Base-by-base conservation (phyloP, 2,113 vertebrate genomes). In the Cinclus mexicanus region DNA sequence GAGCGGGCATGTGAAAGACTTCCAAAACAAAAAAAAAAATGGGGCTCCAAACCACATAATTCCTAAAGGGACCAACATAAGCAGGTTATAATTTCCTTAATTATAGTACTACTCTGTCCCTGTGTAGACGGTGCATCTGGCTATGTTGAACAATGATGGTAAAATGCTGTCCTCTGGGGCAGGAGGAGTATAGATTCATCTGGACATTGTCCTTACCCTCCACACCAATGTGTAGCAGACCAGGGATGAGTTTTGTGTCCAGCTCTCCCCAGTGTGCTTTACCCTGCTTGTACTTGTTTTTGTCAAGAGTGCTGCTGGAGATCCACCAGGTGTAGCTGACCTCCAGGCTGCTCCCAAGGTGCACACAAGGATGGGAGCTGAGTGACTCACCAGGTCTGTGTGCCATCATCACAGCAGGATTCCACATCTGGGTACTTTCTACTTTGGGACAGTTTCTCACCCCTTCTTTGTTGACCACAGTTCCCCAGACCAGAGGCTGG, bases 161-260 rank as follows among this genome's bases (percentile, higher is more conserved):
- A 37, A 37, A 37, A 37, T 37, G 35, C 35, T 37, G 35, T 37
- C 35, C 35, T 75, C 19, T 41, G 35, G 42, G 70, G 41, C 39
- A 70, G n/a, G 20, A 39, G 28, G 8, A 12, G 49, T 12, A 29
- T 31, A 42, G 49, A n/a, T 61, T 67, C 75, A 14, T 2, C 59
- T 14, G 59, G n/a, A 24, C 21, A 6, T 0, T 3, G 53, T 52
- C 31, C 15, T 26, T 21, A 64, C 15, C 18, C 47, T 39, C n/a
- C 35, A 28, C 42, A 33, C 23, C 52, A 2, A 12, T 1, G 0
- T 22, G 33, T 67, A 53, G 29, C 6, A 1, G 26, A 3, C 42
- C 47, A 21, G 28, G 52, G 37, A 7, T 26, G 65, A 69, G 14
- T 15, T 28, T 25, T 37, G 26, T 35, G 71, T 17, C 31, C 37